A percentile compares a stretch with the other conserved stretches of the same genome.
Conservation (phyloP, 2,888 invertebrate genomes). For the Seira sanloemensis region DNA sequence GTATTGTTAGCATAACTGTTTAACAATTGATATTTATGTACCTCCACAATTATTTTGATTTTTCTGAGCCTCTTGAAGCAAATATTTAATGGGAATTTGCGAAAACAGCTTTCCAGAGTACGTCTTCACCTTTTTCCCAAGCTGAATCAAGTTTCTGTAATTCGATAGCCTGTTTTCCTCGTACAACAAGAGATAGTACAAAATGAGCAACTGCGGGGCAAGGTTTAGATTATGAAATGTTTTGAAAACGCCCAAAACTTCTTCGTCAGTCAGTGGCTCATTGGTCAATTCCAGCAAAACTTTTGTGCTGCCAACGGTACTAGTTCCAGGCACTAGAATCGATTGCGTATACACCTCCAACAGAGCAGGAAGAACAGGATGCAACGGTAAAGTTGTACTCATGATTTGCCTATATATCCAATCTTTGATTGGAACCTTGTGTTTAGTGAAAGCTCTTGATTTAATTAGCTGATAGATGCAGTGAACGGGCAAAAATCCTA, state of each 20-base stretch:
- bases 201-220: conserved; percentile 90
- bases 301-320: conserved; percentile 76
- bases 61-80: conserved; percentile 93
- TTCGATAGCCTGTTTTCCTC: conserved; percentile 87
- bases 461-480: conserved; percentile 97
- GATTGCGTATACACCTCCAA: conserved; percentile 97
- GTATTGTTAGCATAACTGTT: too few relatives aligned
- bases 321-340: conserved; percentile 83
- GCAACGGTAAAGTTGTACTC: conserved; percentile 90
- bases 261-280: conserved; percentile 92
- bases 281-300: conserved; percentile 87
- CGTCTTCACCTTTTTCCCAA: conserved; percentile 83
- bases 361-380: conserved; percentile 93
- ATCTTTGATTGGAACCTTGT: conserved; percentile 95
- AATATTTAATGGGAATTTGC: conserved; percentile 93
- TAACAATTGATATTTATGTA: too few relatives aligned
- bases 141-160: conserved; percentile 72
- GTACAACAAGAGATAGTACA: conserved; percentile 94
- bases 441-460: conserved; percentile 95
- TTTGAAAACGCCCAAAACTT: conserved; percentile 89
- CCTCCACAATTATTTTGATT: conserved; percentile 91
- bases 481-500: conserved; percentile 95
- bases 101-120: conserved; percentile 92
- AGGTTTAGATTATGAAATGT: conserved; percentile 79
- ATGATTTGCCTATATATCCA: conserved; percentile 98